Conservation (phyloP, 2,888 invertebrate genomes). For the Nematopogon swammerdamellus region DNA sequence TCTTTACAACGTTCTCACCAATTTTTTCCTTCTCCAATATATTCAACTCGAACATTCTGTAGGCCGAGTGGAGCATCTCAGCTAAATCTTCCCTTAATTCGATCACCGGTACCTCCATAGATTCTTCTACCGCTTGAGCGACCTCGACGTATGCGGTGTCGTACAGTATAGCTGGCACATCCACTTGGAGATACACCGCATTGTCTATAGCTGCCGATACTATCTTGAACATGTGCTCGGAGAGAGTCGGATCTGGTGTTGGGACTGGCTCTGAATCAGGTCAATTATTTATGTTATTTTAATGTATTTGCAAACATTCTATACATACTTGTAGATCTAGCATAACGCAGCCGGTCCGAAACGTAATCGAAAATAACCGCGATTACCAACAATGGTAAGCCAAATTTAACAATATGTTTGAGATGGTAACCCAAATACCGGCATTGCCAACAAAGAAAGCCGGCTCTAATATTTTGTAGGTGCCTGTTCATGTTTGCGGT, state of each 20-base stretch:
- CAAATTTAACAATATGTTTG: no score
- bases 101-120: conserved; percentile 41
- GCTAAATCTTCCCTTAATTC: conserved; percentile 32
- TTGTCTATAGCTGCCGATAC: conserved; percentile 36
- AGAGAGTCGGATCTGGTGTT: conserved; percentile 31
- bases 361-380: no score
- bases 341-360: no score
- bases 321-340: no score
- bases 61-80: conserved; percentile 25
- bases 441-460: no score
- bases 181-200: conserved; percentile 27
- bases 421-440: no score
- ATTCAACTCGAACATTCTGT: conserved; percentile 25
- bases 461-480: no score
- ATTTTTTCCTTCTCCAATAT: conserved; percentile 32
- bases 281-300: no score
- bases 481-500: no score
- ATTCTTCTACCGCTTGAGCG: conserved; percentile 29
- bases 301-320: no score
- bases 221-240: conserved; percentile 22
- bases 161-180: conserved; percentile 25
- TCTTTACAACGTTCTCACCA: no score
- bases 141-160: conserved; percentile 41
- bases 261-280: conserved; percentile 25
- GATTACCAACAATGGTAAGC: no score